Base-by-base conservation (phyloP, 2,113 vertebrate genomes). In the Ceyx melanurus region DNA sequence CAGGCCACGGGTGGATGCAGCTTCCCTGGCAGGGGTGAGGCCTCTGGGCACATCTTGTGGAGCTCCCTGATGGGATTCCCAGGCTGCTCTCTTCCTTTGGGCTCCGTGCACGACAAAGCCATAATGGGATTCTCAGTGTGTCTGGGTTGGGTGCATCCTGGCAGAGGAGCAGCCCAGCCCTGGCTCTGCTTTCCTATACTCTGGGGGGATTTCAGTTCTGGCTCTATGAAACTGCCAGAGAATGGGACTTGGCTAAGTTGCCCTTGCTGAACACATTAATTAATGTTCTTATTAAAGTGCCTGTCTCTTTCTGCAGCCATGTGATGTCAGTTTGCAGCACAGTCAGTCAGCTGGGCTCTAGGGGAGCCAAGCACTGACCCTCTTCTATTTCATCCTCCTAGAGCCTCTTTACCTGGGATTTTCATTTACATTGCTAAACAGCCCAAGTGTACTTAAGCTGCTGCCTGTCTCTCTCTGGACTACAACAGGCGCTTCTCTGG, bases 41-140 rank as follows among this genome's bases (percentile, higher is more conserved):
- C 79, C 90, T 81, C 50, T 0, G 1, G 64, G 75, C 87, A 95
- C 89, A 89, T 64, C 28, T 85, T 1, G 0, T 57, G 42, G 79
- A 84, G 54, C 68, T 89, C 89, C 75, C 85, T 93, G 82, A 95
- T 92, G 75, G 31, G 71, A 91, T 89, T 93, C 37, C 45, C 91
- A 94, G 84, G 42, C 54, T 31, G 18, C 61, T 90, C 82, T 82
- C 62, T 78, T 90, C 57, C 50, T 60, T 80, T 68, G 62, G 54
- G 81, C 65, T 65, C 68, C 37, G 20, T 48, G 73, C 89, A 86
- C 83, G 81, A 67, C 78, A 82, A 93, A 93, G 58, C 37, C 28
- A 4, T 93, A 84, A 92, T 90, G 66, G 66, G 74, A 92, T 89
- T 92, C 67, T 33, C 92, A 87, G 78, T 79, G 26, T 76, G 54